phyloP scores from a whole-genome alignment of 1,140 invertebrate genomes.

The Hestina assimilis region DNA sequence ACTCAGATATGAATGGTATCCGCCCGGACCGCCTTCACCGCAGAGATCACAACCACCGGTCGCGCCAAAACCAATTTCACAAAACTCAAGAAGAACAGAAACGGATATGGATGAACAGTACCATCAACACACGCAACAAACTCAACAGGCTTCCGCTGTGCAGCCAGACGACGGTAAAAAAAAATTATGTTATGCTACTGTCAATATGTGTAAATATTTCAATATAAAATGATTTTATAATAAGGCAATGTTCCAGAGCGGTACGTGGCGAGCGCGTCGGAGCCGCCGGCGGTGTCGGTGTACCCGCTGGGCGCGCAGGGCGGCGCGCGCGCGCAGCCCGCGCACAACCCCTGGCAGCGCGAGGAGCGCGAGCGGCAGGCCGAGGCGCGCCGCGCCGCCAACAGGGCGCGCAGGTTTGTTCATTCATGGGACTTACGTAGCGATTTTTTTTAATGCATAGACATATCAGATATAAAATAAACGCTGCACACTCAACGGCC shows the following conservation, averaged over 20 bases:
- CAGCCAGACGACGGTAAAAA: slow-evolving; percentile 67
- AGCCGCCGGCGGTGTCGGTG: slow-evolving; percentile 87
- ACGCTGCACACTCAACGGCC: too few relatives aligned
- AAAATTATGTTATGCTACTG: too few relatives aligned
- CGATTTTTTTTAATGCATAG: too few relatives aligned
- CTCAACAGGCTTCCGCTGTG: slow-evolving; percentile 23
- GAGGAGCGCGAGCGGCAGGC: slow-evolving; percentile 92
- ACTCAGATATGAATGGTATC: slow-evolving; percentile 66
- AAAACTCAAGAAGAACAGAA: slow-evolving; percentile 49
- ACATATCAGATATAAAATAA: too few relatives aligned
- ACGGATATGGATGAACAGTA: slow-evolving; percentile 48
- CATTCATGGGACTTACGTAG: too few relatives aligned
- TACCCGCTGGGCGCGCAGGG: slow-evolving; percentile 75
- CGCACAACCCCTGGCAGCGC: slow-evolving; percentile 91
- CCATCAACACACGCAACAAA: slow-evolving; percentile 29
- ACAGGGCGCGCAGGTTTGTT: slow-evolving; percentile 65
- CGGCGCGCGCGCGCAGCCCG: slow-evolving; percentile 58
- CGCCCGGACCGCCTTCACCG: slow-evolving; percentile 66
- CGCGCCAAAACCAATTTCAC: slow-evolving; percentile 68
- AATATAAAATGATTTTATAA: too few relatives aligned
- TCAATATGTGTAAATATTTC: too few relatives aligned
- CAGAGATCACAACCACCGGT: slow-evolving; percentile 76
- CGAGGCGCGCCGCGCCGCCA: slow-evolving; percentile 84
- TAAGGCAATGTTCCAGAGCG: slow-evolving; percentile 45
- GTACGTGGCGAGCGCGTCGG: slow-evolving; percentile 85